Conservation (phyloP, 1,140 invertebrate genomes). For the Bombus vancouverensis region DNA sequence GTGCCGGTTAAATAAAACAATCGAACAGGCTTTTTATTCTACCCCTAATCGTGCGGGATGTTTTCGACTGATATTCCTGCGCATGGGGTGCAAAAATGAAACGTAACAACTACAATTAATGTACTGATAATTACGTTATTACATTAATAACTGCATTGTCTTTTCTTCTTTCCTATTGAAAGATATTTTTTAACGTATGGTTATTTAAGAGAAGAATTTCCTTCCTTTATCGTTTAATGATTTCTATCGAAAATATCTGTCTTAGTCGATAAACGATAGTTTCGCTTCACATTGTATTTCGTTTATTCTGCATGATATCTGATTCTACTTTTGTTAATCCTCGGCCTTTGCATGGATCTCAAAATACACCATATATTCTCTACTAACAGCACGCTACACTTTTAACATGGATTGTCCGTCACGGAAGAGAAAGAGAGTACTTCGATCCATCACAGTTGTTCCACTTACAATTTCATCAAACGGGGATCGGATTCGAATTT, state of each 20-base stretch:
- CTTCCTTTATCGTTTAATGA: not conserved
- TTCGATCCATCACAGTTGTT: too few relatives aligned
- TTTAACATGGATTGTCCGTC: too few relatives aligned
- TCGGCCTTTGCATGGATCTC: too few relatives aligned
- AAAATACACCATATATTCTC: too few relatives aligned
- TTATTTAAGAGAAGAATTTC: not conserved
- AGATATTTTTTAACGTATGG: not conserved
- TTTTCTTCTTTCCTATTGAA: not conserved
- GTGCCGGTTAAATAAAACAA: constrained; percentile 58
- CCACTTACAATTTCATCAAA: too few relatives aligned
- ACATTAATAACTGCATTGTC: too few relatives aligned
- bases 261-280: not conserved
- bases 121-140: too few relatives aligned
- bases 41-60: not conserved
- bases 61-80: constrained; percentile 34
- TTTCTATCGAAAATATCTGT: not conserved
- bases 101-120: not conserved
- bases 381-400: too few relatives aligned
- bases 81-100: not conserved
- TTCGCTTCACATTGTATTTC: too few relatives aligned
- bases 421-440: too few relatives aligned
- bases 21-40: constrained; percentile 44
- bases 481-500: not conserved
- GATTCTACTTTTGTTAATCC: too few relatives aligned
- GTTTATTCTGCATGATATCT: too few relatives aligned